Evolutionary conservation across 2,797 vertebrate genomes (phyloP).

Genomic region (Euphonia xanthogaster): DNA sequence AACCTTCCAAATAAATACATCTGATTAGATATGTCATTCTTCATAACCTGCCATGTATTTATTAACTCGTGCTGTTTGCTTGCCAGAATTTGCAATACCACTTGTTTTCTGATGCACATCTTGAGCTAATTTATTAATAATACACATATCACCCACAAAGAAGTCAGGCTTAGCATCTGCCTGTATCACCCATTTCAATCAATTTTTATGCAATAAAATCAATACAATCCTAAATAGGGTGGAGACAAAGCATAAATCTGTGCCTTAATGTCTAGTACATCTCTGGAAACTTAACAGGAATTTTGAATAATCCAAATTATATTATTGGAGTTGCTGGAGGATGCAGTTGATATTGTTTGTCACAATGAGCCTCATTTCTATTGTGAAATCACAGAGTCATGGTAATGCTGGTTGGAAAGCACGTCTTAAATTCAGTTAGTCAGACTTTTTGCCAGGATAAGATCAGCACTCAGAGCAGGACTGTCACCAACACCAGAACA

Average conservation of each 20-base stretch:
- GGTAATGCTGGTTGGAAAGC: neutral
- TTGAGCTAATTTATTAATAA: neutral
- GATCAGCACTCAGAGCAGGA: neutral
- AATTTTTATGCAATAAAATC: neutral
- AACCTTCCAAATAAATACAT: neutral
- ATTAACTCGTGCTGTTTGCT: neutral
- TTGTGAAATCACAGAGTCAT: neutral
- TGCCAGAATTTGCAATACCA: neutral
- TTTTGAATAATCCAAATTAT: neutral
- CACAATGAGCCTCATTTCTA: neutral
- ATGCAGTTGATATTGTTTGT: neutral
- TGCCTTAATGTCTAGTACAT: neutral
- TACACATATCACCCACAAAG: neutral
- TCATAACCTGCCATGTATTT: neutral
- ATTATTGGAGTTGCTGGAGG: neutral
- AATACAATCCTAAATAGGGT: neutral
- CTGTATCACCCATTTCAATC: neutral
- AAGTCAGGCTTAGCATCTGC: neutral
- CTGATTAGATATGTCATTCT: neutral
- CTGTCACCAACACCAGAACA: neutral
- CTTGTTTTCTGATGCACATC: neutral
- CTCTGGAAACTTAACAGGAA: neutral
- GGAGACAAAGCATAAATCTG: neutral
- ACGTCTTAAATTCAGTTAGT: neutral
- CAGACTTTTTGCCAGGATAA: rapidly evolving